phyloP scores from a whole-genome alignment of 2,888 invertebrate species.

The Ophion ellenae region DNA sequence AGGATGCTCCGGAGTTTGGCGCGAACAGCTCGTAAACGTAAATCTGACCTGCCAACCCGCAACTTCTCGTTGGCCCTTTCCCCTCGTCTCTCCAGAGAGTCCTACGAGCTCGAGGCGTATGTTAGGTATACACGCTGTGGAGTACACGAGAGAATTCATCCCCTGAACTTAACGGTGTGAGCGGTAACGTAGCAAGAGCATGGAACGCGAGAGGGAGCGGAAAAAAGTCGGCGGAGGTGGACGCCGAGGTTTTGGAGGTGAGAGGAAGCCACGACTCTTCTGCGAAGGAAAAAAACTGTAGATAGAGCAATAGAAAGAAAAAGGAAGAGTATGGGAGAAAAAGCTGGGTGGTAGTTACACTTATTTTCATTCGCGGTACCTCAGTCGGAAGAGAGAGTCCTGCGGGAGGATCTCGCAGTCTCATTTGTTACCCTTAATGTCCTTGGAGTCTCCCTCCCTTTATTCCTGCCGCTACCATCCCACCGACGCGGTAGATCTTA shows the following conservation, averaged over 20 bases:
- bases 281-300: conserved; percentile 58
- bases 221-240: conserved; percentile 40
- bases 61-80: conserved; percentile 44
- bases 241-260: conserved; percentile 44
- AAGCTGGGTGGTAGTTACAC: conserved; percentile 74
- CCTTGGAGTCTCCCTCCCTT: conserved; percentile 69
- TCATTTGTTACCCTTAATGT: conserved; percentile 83
- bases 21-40: conserved; percentile 66
- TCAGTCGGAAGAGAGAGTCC: conserved; percentile 79
- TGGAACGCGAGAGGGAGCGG: conserved; percentile 63
- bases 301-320: conserved; percentile 35
- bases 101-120: conserved; percentile 36
- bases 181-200: conserved; percentile 59
- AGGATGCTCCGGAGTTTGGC: conserved; percentile 20
- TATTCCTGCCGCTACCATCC: conserved; percentile 56
- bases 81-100: conserved; percentile 46
- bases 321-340: conserved; percentile 69
- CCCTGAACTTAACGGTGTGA: conserved; percentile 71
- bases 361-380: conserved; percentile 82
- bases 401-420: conserved; percentile 80
- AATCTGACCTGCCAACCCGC: conserved; percentile 69
- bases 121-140: conserved; percentile 5
- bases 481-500: conserved; percentile 66
- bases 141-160: conserved; percentile 69
- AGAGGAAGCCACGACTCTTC: conserved; percentile 46